phyloP scores from a whole-genome alignment of 2,113 vertebrate genomes.

The Phalacrocorax carbo region DNA sequence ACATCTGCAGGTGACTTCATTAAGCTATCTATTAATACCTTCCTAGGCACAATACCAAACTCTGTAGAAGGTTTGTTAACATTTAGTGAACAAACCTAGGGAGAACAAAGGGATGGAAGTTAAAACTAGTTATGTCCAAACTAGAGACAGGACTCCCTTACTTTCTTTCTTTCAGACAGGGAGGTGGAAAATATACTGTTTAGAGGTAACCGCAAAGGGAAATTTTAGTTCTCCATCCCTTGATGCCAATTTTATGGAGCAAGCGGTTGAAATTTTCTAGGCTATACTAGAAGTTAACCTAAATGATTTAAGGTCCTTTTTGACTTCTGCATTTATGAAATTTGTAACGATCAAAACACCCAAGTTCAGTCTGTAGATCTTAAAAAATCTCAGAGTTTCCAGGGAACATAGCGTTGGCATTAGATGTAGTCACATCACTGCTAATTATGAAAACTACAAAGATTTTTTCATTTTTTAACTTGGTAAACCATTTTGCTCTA shows the following conservation, averaged over 20 bases:
- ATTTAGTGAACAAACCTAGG: background rate
- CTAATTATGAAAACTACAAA: background rate
- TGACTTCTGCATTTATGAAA: background rate
- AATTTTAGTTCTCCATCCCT: background rate
- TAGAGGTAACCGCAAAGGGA: background rate
- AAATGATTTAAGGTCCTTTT: background rate
- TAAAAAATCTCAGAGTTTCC: background rate
- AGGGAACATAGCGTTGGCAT: background rate
- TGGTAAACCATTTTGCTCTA: background rate
- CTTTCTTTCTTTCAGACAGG: background rate
- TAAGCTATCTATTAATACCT: background rate
- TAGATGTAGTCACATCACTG: background rate
- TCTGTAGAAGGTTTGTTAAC: background rate
- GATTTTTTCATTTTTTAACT: background rate
- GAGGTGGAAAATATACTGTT: background rate
- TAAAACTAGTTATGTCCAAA: background rate
- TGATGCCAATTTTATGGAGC: background rate
- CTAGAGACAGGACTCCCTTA: background rate
- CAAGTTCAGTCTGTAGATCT: background rate
- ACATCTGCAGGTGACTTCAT: background rate
- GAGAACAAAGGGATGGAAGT: background rate
- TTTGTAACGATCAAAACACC: background rate
- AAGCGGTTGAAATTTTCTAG: background rate
- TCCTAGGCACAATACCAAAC: background rate
- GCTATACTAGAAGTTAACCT: background rate